Base-by-base conservation (phyloP, 2,888 invertebrate genomes). In the Watsonalla binaria region DNA sequence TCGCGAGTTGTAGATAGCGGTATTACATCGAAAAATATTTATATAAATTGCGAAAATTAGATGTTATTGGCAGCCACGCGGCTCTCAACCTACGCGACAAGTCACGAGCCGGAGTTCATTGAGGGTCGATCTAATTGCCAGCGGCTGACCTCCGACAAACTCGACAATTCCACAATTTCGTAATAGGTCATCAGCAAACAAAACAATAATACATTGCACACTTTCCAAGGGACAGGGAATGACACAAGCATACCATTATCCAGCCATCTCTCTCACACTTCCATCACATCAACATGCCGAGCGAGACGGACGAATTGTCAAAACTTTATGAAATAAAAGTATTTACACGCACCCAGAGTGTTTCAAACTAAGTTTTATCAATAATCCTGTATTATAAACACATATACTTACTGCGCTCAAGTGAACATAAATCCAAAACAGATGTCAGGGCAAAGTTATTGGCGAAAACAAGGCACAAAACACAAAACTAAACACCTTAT, bases 371-470 rank as follows among this genome's bases (percentile, higher is more conserved):
- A 59, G 57, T 64, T 63, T 59, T 57, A 52, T 34, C 24, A 11
- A 51, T 54, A 58, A 57, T 54, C 47, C 50, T 59, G 51, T 51
- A 7, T 5, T 24, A 8, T 48, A 48, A 14, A 15, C n/a, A 15
- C 37, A 37, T 55, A 55, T 51, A 82, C 90, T 86, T 73, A 90
- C 90, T 86, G 85, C 80, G 69, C 68, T 80, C 80, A 84, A 84
- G 80, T 80, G 81, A 81, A 84, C 90, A 90, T 90, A 88, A 86
- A 90, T 89, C 90, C 90, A 86, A 89, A 82, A 84, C 74, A 79
- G 72, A 77, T 72, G 73, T 72, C 80, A 78, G 76, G 68, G 65
- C 68, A 70, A 78, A 75, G 76, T 76, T 82, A 80, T 80, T 76
- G 73, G 70, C 68, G 76, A 86, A 87, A 88, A 90, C 88, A 88